A percentile compares a stretch with the other conserved stretches of the same genome.
Evolutionary conservation across 2,113 vertebrate genomes (phyloP).

Genomic region (Lathamus discolor): DNA sequence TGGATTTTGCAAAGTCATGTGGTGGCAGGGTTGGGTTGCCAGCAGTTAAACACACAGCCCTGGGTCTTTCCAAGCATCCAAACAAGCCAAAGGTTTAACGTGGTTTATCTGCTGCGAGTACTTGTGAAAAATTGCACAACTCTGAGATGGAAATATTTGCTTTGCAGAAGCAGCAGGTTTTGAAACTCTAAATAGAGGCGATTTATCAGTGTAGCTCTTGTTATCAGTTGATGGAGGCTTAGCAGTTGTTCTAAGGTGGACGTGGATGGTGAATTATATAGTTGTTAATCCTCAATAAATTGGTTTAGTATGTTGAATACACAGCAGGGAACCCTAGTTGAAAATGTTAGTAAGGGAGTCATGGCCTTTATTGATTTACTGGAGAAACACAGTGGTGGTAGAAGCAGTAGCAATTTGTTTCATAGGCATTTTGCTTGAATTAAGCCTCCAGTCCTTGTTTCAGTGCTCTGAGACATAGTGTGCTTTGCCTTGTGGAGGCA

Average conservation of each 20-base stretch:
- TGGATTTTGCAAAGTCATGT: not conserved
- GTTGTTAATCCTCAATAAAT: conserved; percentile 38
- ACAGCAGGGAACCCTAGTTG: conserved; percentile 43
- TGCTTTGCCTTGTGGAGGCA: not conserved
- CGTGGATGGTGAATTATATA: not conserved
- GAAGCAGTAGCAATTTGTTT: conserved; percentile 8
- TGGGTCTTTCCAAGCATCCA: not conserved
- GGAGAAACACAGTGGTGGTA: not conserved
- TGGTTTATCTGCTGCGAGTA: conserved; percentile 1
- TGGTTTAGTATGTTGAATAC: conserved; percentile 36
- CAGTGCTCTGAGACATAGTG: not conserved
- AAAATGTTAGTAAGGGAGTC: conserved; percentile 41
- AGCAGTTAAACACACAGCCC: not conserved
- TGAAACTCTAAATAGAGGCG: not conserved
- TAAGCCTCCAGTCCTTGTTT: not conserved
- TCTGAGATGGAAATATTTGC: conserved; percentile 23
- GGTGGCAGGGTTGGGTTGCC: not conserved
- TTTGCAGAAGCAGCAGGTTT: not conserved
- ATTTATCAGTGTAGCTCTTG: not conserved
- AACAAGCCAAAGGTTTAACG: not conserved
- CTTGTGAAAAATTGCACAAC: not conserved
- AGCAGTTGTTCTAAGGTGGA: conserved; percentile 8
- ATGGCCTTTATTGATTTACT: conserved; percentile 39
- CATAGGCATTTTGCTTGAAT: not conserved
- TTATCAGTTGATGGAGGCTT: not conserved